Conservation (phyloP, 2,888 invertebrate species). For the Drosophila ezoana region DNA sequence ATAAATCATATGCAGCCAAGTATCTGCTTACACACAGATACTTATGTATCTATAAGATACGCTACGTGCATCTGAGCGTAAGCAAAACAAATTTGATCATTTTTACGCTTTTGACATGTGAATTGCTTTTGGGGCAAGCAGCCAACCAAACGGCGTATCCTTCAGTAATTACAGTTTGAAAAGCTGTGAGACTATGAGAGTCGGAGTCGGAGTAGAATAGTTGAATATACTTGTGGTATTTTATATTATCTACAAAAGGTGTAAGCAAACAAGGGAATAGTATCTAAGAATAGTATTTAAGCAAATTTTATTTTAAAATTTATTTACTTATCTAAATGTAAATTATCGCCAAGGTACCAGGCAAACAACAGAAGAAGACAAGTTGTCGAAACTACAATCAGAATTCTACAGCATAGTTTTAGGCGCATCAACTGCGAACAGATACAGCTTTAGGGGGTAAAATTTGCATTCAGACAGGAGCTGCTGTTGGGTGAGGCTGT, state of each 20-base stretch:
- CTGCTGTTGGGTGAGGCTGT: too few species aligned
- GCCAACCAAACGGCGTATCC: conserved; percentile 20
- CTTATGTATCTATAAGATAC: conserved; percentile 41
- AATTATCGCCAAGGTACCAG: too few species aligned
- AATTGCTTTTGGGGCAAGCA: conserved; percentile 27
- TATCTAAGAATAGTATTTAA: too few species aligned
- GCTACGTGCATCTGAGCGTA: conserved; percentile 23
- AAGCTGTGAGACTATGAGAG: neutral
- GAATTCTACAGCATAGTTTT: too few species aligned
- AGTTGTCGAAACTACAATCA: too few species aligned
- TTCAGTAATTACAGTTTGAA: conserved; percentile 34
- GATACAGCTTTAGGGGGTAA: too few species aligned
- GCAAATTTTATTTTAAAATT: too few species aligned
- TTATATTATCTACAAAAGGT: neutral
- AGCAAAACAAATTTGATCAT: conserved; percentile 49
- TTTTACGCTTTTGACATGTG: conserved; percentile 60
- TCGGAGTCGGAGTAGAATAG: neutral
- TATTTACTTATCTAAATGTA: too few species aligned
- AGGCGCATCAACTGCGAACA: too few species aligned
- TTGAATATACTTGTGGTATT: neutral
- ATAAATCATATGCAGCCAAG: conserved; percentile 77
- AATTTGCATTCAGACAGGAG: too few species aligned
- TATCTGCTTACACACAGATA: conserved; percentile 38
- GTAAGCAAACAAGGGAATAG: too few species aligned
- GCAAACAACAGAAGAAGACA: too few species aligned